Percentiles rank a stretch among this genome's conserved stretches.
These are phyloP conservation scores for Luperina nickerlii DNA, from an alignment of 2,888 invertebrate genomes.

Conservation along the genomic window DNA sequence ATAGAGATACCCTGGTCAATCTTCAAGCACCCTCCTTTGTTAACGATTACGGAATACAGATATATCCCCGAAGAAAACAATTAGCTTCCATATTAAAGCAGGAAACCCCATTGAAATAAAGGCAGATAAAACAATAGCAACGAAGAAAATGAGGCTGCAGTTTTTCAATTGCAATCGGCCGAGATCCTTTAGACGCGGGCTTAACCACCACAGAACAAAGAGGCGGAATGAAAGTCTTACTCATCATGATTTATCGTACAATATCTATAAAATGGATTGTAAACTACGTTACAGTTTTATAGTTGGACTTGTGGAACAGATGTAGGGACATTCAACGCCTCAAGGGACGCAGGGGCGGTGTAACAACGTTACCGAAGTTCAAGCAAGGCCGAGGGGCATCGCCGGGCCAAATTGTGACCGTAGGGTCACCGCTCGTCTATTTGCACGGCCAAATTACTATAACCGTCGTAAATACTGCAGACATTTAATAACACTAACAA, in stretches of 20 bases:
- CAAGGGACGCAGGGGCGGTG: conserved; percentile 83
- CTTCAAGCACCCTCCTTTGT: conserved; percentile 65
- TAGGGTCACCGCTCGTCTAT: conserved; percentile 84
- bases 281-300: conserved; percentile 83
- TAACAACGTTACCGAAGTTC: conserved; percentile 88
- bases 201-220: conserved; percentile 75
- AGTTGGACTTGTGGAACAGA: conserved; percentile 84
- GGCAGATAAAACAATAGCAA: conserved; percentile 73
- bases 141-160: conserved; percentile 78
- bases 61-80: conserved; percentile 71
- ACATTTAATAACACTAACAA: conserved; percentile 79
- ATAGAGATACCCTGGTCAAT: conserved; percentile 79
- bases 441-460: conserved; percentile 83
- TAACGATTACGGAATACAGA: conserved; percentile 68
- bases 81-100: conserved; percentile 75
- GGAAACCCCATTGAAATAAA: conserved; percentile 72
- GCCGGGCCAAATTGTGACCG: conserved; percentile 85
- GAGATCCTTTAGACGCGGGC: conserved; percentile 69
- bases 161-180: conserved; percentile 79
- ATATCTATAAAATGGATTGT: conserved; percentile 85
- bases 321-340: conserved; percentile 84
- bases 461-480: conserved; percentile 80
- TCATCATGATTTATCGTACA: conserved; percentile 82
- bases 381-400: conserved; percentile 84
- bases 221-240: conserved; percentile 75